Evolutionary conservation across 92 coral and sea anemone genomes (phyloP), one percentile per base, ranked within the genome.

Genomic region (Scolanthus callimorphus): DNA sequence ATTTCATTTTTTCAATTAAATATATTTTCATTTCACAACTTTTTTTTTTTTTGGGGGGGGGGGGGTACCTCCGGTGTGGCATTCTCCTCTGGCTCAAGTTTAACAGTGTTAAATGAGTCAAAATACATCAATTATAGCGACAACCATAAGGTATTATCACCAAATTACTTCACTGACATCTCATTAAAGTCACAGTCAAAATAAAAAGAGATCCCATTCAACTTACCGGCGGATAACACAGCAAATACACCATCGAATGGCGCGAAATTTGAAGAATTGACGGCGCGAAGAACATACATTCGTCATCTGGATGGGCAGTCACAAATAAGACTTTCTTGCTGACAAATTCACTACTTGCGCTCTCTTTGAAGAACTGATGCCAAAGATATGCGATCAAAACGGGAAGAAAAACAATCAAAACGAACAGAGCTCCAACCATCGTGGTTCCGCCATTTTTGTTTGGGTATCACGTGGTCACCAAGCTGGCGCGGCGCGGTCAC

Each of bases 271-370:
- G 75, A 47, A 78, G 43, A 24, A 87, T 87, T 25, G 83, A 27
- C n/a, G 98, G 98, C 11, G 90, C 84, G 62, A 92, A 92, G 60
- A 92, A 92, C 98, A 92, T 92, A 51, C 98, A 92, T 54, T 92
- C 98, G 60, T 92, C 98, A 77, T 92, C 98, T 3, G 98, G 98
- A 53, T 92, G 98, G 17, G 98, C 90, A 37, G 86, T 92, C 26
- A 92, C 74, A 20, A 92, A 71, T 17, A 92, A 87, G n/a, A 89
- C 64, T 22, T 31, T 62, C 49, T 79, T 77, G 20, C 88, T 79
- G 24, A 31, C 30, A 54, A 79, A 71, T 19, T 45, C 25, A 12
- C 45, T 27, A 21, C 26, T 25, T 9, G 11, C 22, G 31, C 30
- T 15, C 13, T 62, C 52, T 17, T 55, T 59, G 55, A 43, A 38